Conservation (phyloP, 92 coral and sea anemone species). For the Phymanthus crucifer region DNA sequence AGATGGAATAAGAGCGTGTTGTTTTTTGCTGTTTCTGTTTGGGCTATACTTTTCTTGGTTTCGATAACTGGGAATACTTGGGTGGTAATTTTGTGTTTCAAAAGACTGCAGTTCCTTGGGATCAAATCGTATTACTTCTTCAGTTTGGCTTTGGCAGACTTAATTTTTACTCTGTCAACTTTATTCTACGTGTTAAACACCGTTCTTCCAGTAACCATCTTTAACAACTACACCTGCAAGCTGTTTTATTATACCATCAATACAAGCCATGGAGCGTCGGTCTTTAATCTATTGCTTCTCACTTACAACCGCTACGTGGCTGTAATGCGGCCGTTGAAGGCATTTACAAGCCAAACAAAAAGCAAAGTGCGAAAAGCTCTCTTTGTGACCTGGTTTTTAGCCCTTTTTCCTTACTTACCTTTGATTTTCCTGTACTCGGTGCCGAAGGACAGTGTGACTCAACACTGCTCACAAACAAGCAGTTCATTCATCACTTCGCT, state of each 20-base stretch:
- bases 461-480: conserved; percentile 12
- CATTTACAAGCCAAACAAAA: conserved; percentile 16
- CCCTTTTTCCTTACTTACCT: conserved; percentile 29
- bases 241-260: conserved; percentile 35
- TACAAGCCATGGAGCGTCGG: conserved; percentile 38
- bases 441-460: background rate
- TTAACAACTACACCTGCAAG: conserved; percentile 32
- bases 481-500: background rate
- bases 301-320: conserved; percentile 48
- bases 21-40: background rate
- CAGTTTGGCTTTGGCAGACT: conserved; percentile 45
- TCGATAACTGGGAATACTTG: conserved; percentile 32
- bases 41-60: conserved; percentile 22
- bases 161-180: conserved; percentile 29
- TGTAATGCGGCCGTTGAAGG: conserved; percentile 25
- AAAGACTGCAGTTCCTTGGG: conserved; percentile 32
- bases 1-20: background rate
- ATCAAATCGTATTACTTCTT: conserved; percentile 38
- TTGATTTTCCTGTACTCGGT: conserved; percentile 25
- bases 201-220: conserved; percentile 10
- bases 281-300: conserved; percentile 28
- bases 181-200: conserved; percentile 28
- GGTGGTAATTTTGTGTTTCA: conserved; percentile 20
- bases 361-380: conserved; percentile 17
- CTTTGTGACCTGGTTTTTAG: conserved; percentile 23